These are phyloP conservation scores for Lasioglossum zephyrum DNA, from an alignment of 2,888 invertebrate genomes.

Conservation along the genomic window DNA sequence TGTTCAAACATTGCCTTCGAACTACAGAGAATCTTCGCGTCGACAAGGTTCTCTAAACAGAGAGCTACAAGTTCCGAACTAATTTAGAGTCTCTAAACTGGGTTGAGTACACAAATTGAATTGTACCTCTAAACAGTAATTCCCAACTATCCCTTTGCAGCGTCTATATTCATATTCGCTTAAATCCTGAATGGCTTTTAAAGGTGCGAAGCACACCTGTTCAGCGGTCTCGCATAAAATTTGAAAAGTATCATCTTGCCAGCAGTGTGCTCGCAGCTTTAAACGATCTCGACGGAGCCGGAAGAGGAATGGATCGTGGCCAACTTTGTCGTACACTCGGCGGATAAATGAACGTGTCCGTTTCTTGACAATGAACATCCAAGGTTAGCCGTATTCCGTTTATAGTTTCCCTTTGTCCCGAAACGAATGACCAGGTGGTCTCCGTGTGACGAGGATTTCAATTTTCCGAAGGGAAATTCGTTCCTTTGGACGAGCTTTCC, in stretches of 20 bases:
- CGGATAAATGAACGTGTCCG: slow-evolving; percentile 12
- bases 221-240: no score
- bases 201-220: no score
- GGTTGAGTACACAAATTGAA: background rate
- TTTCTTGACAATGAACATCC: slow-evolving; percentile 15
- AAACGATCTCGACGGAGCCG: background rate
- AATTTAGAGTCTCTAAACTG: background rate
- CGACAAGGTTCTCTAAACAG: background rate
- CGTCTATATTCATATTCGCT: background rate
- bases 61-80: background rate
- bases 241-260: no score
- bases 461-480: background rate
- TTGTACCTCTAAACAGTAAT: background rate
- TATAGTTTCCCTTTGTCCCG: background rate
- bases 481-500: background rate
- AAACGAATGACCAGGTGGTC: background rate
- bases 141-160: background rate
- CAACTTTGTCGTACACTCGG: background rate
- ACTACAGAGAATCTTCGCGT: background rate
- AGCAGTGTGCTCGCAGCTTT: no score
- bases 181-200: no score
- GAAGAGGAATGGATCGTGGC: background rate
- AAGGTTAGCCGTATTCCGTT: background rate
- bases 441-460: background rate
- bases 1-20: background rate